phyloP scores from a whole-genome alignment of 2,797 vertebrate species.

The Pseudochaenichthys georgianus region DNA sequence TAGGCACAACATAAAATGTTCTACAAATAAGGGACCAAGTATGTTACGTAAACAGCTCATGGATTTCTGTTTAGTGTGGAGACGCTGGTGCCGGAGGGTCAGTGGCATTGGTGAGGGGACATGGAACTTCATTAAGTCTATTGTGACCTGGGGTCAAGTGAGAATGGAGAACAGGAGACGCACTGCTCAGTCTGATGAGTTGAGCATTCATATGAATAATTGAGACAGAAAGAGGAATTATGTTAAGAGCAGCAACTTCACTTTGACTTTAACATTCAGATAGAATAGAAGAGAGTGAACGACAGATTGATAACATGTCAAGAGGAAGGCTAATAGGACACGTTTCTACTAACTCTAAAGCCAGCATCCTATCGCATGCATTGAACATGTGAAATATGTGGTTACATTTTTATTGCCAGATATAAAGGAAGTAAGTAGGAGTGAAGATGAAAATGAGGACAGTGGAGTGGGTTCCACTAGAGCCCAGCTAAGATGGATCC shows the following conservation, averaged over 20 bases:
- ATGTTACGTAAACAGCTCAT: background rate
- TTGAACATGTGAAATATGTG: background rate
- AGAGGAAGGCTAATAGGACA: slow-evolving; percentile 19
- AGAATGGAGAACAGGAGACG: background rate
- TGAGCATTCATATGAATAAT: background rate
- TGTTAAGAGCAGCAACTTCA: background rate
- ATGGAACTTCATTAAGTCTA: slow-evolving; percentile 5
- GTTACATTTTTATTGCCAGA: slow-evolving; percentile 3
- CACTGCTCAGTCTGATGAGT: background rate
- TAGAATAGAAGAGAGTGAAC: background rate
- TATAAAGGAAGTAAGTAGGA: background rate
- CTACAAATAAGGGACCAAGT: background rate
- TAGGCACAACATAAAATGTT: slow-evolving; percentile 10
- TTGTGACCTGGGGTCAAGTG: background rate
- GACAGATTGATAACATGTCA: slow-evolving; percentile 20
- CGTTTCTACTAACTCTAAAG: slow-evolving; percentile 19
- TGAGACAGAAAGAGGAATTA: background rate
- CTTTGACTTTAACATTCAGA: background rate
- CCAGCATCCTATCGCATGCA: background rate
- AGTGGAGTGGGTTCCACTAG: slow-evolving; percentile 15
- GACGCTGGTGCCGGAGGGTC: background rate
- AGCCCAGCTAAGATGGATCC: background rate
- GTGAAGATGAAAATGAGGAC: slow-evolving; percentile 11
- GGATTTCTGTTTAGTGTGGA: background rate
- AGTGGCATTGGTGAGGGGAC: background rate